Evolutionary conservation across 2,797 vertebrate species (phyloP), one percentile per base, ranked within the genome.

Genomic region (Scolopax bukidnonensis): DNA sequence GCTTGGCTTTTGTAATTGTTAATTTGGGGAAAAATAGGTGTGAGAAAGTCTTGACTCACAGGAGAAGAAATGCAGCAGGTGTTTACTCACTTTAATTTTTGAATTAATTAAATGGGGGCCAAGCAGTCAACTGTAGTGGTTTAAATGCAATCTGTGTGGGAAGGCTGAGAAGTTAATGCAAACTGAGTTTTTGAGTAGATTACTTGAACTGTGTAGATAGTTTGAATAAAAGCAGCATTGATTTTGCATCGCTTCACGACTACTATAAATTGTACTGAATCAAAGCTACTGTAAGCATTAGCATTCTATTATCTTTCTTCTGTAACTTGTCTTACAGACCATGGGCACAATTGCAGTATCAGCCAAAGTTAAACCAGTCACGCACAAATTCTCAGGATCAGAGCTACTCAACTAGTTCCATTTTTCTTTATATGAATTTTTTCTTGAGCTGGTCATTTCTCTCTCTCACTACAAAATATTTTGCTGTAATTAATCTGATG

Each of bases 41-140:
- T 94, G 96, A 95, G 90, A 90, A 86, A 86, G 61, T 86, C 73
- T 90, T 93, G 61, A 94, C 69, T 95, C 91, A 77, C 60, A 80
- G 75, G 32, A 84, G 83, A 33, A 71, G 48, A 90, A 86, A 78
- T 84, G 64, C 51, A 83, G 65, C 32, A 70, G n/a, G 25, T 80
- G 65, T 81, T 96, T 76, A 89, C 50, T 93, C 50, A 32, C 69
- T 90, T 84, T 21, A 84, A 64, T 91, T 95, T 94, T 84, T 69
- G 30, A 36, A 82, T 84, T 89, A 93, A 90, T 90, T 89, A 94
- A 91, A 92, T 25, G 57, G 12, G 50, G 45, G 13, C 87, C 57
- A 75, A 91, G 33, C 47, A 76, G 61, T 36, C 24, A 69, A 9
- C 65, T 51, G 9, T 53, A 63, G 68, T 90, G 65, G 50, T 54